phyloP scores from a whole-genome alignment of 1,140 invertebrate species.

The Ladona fulva region DNA sequence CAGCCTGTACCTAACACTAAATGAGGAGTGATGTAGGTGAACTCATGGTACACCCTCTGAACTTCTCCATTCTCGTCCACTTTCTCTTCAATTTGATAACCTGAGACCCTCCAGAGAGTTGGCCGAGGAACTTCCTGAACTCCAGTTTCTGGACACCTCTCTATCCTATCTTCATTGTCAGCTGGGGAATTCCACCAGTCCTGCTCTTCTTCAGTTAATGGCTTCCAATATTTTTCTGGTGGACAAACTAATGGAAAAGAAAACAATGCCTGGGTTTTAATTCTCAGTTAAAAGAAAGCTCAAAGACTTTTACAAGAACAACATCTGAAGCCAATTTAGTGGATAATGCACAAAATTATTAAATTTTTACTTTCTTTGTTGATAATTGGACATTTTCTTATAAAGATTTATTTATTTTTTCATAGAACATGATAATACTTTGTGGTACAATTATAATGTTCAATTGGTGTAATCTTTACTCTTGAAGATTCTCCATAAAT shows the following conservation, averaged over 20 bases:
- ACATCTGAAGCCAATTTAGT: no score
- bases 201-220: background rate
- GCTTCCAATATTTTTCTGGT: background rate
- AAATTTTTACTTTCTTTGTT: no score
- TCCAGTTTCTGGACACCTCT: slow-evolving; percentile 12
- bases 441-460: no score
- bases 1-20: slow-evolving; percentile 73
- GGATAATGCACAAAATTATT: no score
- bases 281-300: no score
- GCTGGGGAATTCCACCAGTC: background rate
- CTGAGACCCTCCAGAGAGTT: slow-evolving; percentile 45
- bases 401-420: no score
- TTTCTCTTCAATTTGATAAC: slow-evolving; percentile 32
- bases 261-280: no score
- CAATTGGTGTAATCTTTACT: no score
- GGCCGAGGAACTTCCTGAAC: slow-evolving; percentile 21
- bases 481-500: no score
- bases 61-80: background rate
- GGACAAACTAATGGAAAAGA: background rate
- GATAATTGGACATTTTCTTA: no score
- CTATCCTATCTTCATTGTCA: background rate
- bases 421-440: no score
- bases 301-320: no score
- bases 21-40: slow-evolving; percentile 39
- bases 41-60: slow-evolving; percentile 24